Conservation (phyloP, 2,113 vertebrate species). For the Antechinus flavipes region DNA sequence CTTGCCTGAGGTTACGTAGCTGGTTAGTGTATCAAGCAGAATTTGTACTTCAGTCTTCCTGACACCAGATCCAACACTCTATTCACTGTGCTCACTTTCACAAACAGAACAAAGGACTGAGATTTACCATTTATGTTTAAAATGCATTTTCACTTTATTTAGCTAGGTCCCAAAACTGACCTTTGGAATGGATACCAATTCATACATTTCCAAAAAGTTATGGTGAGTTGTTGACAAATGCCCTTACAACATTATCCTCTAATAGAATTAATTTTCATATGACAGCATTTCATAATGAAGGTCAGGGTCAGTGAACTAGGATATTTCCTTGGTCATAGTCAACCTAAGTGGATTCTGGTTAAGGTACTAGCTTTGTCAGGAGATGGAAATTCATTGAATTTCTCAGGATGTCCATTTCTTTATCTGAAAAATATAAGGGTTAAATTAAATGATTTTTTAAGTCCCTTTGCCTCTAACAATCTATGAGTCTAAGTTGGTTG, state of each 20-base stretch:
- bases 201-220: background rate
- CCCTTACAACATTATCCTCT: background rate
- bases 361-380: background rate
- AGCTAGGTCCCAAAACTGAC: background rate
- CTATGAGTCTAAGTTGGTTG: background rate
- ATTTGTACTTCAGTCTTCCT: background rate
- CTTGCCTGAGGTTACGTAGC: background rate
- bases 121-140: background rate
- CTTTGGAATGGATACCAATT: background rate
- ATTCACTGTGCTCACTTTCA: background rate
- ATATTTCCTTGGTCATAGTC: background rate
- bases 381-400: background rate
- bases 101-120: background rate
- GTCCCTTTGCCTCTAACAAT: background rate
- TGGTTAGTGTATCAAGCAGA: background rate
- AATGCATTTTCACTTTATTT: too few relatives aligned
- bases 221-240: background rate
- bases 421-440: background rate
- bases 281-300: background rate
- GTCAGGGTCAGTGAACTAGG: background rate
- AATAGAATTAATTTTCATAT: background rate
- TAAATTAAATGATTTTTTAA: too few relatives aligned
- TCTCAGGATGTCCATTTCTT: background rate
- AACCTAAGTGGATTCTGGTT: background rate
- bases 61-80: background rate